phyloP scores from a whole-genome alignment of 2,113 vertebrate genomes.

The Rhea pennata region DNA sequence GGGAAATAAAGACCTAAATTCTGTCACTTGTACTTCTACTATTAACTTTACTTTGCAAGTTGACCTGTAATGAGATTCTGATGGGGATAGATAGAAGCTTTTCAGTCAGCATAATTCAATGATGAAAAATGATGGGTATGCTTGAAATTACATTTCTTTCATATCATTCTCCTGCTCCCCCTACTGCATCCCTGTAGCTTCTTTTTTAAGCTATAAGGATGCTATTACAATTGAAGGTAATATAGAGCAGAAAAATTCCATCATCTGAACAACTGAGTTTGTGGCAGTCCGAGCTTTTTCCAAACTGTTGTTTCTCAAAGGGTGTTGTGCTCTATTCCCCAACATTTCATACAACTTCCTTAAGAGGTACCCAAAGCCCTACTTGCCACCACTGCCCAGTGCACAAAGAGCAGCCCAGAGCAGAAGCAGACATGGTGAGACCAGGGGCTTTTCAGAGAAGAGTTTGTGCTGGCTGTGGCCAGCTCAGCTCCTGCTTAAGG shows the following conservation, averaged over 20 bases:
- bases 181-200: not conserved
- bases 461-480: not conserved
- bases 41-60: conserved; percentile 51
- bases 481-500: not conserved
- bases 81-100: conserved; percentile 47
- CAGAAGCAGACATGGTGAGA: not conserved
- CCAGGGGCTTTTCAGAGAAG: not conserved
- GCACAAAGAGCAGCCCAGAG: not conserved
- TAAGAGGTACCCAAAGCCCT: fast-evolving
- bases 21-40: conserved; percentile 34
- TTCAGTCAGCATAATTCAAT: conserved; percentile 44
- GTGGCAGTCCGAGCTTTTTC: not conserved
- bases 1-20: not conserved
- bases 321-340: not conserved
- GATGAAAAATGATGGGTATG: conserved; percentile 38
- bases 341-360: not conserved
- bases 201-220: not conserved
- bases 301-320: not conserved
- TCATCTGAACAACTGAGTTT: not conserved
- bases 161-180: not conserved
- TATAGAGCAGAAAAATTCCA: not conserved
- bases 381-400: too few relatives aligned
- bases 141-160: conserved; percentile 26
- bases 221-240: not conserved
- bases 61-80: conserved; percentile 64